Base-by-base conservation (phyloP, 2,113 vertebrate genomes). In the Lethenteron camtschaticum region DNA sequence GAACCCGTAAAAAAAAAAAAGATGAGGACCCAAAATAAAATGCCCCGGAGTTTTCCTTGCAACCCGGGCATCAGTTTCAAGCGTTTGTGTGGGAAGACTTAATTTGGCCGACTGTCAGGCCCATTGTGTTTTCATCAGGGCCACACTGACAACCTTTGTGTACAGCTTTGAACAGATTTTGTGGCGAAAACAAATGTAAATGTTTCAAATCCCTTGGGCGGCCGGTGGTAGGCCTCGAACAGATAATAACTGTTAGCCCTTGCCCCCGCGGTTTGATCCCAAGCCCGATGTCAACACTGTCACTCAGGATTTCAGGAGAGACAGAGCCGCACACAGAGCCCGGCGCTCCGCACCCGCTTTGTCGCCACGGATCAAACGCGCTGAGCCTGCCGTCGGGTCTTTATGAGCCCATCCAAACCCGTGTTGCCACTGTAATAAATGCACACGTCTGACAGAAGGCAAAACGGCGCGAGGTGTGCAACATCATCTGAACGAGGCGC, bases 101-200 rank as follows among this genome's bases (percentile, higher is more conserved):
- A n/a, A 66, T 8, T 66, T 66, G 63, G 63, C 63, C n/a, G 63
- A 66, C n/a, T 66, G 63, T 24, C 8, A 24, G 63, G 10, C n/a
- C 63, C 63, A 66, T 66, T 66, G 63, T 66, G 63, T 24, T 24
- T 66, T 24, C 63, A 16, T 66, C 63, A 66, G 63, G n/a, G 63
- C 24, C 63, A 41, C 41, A n/a, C 63, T 66, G 63, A 66, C 63
- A 66, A 66, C 63, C 63, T n/a, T 66, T 66, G n/a, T 66, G n/a
- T 66, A 24, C 24, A 66, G n/a, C 63, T n/a, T 24, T 66, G 63
- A n/a, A 24, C 63, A 66, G 63, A 66, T 66, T 66, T 66, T n/a
- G 63, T 24, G 63, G 9, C 8, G 63, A 66, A 66, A 66, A 66
- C 63, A 66, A 66, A 66, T 66, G 63, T 66, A 66, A 66, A 66